Base-by-base conservation (phyloP, 1,140 invertebrate species). In the Drosophila ficusphila region DNA sequence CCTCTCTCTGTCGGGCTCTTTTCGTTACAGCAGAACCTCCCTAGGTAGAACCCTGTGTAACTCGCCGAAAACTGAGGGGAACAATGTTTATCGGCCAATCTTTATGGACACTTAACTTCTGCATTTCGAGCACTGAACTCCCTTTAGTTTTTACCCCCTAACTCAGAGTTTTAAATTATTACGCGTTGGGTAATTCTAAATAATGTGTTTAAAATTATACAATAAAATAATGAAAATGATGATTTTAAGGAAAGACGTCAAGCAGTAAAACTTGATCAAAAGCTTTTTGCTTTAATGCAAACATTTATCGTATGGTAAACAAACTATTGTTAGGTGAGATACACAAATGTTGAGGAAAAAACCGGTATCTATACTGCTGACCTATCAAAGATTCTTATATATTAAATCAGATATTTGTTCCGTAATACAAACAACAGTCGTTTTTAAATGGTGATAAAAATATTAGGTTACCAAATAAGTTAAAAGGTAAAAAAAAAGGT, bases 1-100 rank as follows among this genome's bases (percentile, higher is more conserved):
- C 21, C 25, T 7, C 21, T 36, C 27, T 31, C 34, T 47, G 31
- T 44, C 18, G 16, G 21, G 16, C 16, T 9, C 7, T 27, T 18
- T 8, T 41, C 31, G 51, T 47, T 16, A 61, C 60, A 64, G 60
- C 23, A 34, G 12, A 36, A 27, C 60, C 54, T 64, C 39, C 54
- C 54, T 54, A 54, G 29, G 19, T 58, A 25, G 14, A 34, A 53
- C 1, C 3, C 2, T 4, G 11, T 12, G 4, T 0, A 25, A 33
- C 9, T 9, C 23, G 47, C 12, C 12, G 18, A 53, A 53, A 53
- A 23, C 8, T 8, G 47, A 33, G 29, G 29, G 54, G 5, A 58
- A 56, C 23, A n/a, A 29, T 54, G 14, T 53, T 58, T 54, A 58
- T 58, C 54, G 16, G 12, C 19, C 3, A 8, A 58, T 58, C 54